Conservation (phyloP, 1,140 invertebrate species). For the Ostrea denselamellosa region DNA sequence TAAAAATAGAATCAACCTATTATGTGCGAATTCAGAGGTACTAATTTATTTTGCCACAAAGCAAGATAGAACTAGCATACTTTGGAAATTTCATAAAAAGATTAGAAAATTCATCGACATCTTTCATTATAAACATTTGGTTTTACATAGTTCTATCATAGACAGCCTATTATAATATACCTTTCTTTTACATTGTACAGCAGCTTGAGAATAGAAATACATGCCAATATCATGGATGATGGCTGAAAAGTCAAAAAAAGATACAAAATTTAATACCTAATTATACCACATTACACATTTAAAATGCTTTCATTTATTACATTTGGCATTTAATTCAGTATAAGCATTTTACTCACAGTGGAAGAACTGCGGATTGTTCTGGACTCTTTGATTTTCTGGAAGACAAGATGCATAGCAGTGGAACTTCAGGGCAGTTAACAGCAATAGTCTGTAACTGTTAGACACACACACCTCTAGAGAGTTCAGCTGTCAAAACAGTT, state of each 20-base stretch:
- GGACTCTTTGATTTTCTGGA: conserved; percentile 4
- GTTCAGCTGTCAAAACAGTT: not conserved
- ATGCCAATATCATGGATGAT: not conserved
- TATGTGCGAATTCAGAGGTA: too few species aligned
- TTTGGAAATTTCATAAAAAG: too few species aligned
- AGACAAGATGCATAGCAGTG: conserved; percentile 28
- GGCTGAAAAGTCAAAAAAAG: not conserved
- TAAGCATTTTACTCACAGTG: not conserved
- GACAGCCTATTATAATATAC: not conserved
- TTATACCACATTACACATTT: not conserved
- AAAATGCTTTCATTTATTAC: too few species aligned
- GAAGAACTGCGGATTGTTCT: conserved; percentile 6
- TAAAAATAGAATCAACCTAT: too few species aligned
- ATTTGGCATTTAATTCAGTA: too few species aligned
- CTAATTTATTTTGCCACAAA: too few species aligned
- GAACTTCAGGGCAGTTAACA: conserved; percentile 33
- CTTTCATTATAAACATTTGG: not conserved
- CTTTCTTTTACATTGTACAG: not conserved
- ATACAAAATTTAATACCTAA: not conserved
- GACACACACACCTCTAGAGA: not conserved
- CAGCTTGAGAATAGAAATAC: not conserved
- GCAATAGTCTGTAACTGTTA: conserved; percentile 11
- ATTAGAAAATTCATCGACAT: too few species aligned
- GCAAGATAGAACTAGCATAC: too few species aligned
- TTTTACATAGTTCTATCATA: not conserved